Evolutionary conservation across 2,888 invertebrate genomes (phyloP).

Genomic region (Hydropsyche betteni): DNA sequence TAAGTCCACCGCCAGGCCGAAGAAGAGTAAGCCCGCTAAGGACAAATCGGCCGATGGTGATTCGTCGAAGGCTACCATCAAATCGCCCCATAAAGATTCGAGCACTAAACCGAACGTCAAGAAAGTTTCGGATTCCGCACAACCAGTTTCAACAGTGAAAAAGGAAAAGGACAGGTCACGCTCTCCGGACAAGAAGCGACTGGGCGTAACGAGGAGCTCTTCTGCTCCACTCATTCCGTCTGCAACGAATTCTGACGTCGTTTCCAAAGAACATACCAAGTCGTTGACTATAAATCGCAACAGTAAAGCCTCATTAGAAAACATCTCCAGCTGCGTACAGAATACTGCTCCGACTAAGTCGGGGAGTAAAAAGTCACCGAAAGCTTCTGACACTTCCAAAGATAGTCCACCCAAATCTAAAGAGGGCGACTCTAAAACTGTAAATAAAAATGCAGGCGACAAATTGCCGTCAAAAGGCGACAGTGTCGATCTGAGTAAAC

Average conservation of each 20-base stretch:
- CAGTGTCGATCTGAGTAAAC: constrained; percentile 20
- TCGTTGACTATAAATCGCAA: constrained; percentile 15
- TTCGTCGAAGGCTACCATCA: constrained; percentile 4
- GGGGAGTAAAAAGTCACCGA: constrained; percentile 16
- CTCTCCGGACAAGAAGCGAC: constrained; percentile 48
- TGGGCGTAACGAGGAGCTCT: constrained; percentile 45
- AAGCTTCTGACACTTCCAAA: constrained; percentile 30
- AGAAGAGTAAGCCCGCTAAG: constrained; percentile 27
- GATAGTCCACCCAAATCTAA: constrained; percentile 40
- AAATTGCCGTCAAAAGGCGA: constrained; percentile 15
- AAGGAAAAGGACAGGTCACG: constrained; percentile 45
- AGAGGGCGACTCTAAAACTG: constrained; percentile 34
- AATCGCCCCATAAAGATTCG: constrained; percentile 15
- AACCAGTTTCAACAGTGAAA: constrained; percentile 7
- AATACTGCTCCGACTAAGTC: not conserved
- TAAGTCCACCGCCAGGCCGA: constrained; percentile 38
- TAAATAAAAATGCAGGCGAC: constrained; percentile 11
- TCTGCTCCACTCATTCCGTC: constrained; percentile 47
- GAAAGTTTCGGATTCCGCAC: constrained; percentile 15
- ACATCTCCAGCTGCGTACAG: not conserved
- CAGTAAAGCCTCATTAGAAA: constrained; percentile 30
- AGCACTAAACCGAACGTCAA: constrained; percentile 4
- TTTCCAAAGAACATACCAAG: constrained; percentile 29
- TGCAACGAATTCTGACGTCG: constrained; percentile 25
- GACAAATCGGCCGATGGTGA: constrained; percentile 9